These are phyloP conservation scores for Crotalus tigris DNA, from an alignment of 2,113 vertebrate genomes.

Conservation along the genomic window DNA sequence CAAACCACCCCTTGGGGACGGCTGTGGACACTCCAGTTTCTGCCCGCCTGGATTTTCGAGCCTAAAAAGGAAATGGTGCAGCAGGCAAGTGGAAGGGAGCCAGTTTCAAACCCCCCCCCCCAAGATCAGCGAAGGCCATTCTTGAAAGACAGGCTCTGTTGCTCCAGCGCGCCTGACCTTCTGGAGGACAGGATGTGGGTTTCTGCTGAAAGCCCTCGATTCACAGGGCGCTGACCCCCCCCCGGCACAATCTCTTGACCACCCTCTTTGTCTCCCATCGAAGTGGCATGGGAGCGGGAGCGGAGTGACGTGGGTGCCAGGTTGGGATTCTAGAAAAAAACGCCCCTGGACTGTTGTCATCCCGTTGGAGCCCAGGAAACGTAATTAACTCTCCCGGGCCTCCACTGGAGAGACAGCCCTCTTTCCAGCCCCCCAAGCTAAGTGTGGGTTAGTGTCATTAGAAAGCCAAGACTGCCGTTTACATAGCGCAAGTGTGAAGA, in stretches of 20 bases:
- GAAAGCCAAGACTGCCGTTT: background rate
- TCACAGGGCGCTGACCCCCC: background rate
- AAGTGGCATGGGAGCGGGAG: background rate
- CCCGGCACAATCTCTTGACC: background rate
- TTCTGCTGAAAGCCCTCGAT: slow-evolving; percentile 12
- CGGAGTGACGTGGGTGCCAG: background rate
- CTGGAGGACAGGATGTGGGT: slow-evolving; percentile 25
- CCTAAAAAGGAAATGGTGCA: slow-evolving; percentile 21
- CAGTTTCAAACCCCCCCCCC: background rate
- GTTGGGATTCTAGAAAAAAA: background rate
- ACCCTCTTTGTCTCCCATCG: background rate
- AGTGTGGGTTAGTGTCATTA: background rate
- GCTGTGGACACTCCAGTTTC: background rate
- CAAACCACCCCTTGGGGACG: background rate
- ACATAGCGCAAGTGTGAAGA: background rate
- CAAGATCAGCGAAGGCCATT: slow-evolving; percentile 7
- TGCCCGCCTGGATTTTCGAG: background rate
- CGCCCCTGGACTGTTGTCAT: background rate
- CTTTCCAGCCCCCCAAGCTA: background rate
- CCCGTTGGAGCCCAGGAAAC: background rate
- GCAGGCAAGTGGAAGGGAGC: background rate
- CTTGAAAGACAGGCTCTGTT: slow-evolving; percentile 23
- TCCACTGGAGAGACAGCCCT: background rate
- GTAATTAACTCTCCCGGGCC: background rate
- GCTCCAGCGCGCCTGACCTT: slow-evolving; percentile 18